These are phyloP conservation scores for Hipposideros larvatus DNA, from an alignment of 2,797 vertebrate genomes.

Conservation along the genomic window DNA sequence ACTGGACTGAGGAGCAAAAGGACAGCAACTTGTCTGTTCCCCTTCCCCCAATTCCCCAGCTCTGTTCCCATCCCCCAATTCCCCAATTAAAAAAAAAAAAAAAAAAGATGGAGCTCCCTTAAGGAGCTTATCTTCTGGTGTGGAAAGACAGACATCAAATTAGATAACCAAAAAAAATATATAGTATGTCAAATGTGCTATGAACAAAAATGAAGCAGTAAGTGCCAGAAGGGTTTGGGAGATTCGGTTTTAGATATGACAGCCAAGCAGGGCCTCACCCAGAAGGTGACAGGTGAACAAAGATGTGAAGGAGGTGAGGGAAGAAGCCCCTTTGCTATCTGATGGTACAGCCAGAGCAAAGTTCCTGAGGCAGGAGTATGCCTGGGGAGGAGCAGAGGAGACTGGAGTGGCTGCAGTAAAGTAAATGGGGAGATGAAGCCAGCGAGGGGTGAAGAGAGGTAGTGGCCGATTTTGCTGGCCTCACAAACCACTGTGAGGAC, in stretches of 20 bases:
- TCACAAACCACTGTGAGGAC: background rate
- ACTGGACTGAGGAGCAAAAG: too few relatives aligned
- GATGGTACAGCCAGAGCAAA: background rate
- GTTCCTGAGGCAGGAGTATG: background rate
- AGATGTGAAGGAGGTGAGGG: background rate
- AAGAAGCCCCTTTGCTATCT: background rate
- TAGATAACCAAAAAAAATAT: background rate
- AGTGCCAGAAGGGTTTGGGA: background rate
- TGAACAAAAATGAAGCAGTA: background rate
- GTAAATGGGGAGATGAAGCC: background rate
- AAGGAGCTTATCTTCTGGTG: background rate
- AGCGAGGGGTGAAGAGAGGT: background rate
- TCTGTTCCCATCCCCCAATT: too few relatives aligned
- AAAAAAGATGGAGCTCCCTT: background rate
- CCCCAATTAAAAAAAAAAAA: too few relatives aligned
- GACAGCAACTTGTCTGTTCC: too few relatives aligned
- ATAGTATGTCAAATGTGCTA: background rate
- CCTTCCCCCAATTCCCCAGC: too few relatives aligned
- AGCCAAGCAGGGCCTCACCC: background rate
- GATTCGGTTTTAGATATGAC: background rate
- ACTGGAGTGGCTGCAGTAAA: too few relatives aligned
- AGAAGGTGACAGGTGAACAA: background rate
- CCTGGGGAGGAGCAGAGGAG: background rate
- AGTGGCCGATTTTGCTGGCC: background rate
- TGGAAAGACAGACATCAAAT: background rate